Conservation (phyloP, 2,888 invertebrate species). For the Latrodectus hesperus region DNA sequence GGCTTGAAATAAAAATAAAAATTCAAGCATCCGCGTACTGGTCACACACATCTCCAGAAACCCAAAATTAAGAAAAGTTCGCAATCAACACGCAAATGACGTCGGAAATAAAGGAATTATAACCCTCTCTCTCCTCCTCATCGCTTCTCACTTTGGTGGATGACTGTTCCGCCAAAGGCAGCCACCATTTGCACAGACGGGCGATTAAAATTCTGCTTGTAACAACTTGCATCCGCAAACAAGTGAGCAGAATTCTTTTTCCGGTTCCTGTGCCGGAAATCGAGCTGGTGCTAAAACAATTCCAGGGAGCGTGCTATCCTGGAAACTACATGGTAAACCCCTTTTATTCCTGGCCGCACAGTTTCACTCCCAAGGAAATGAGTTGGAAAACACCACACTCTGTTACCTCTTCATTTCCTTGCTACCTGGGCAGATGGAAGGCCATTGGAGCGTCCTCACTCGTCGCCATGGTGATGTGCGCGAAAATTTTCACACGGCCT, state of each 20-base stretch:
- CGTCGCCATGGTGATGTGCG: slow-evolving; percentile 37
- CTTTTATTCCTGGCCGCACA: slow-evolving; percentile 25
- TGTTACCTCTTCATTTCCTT: slow-evolving; percentile 58
- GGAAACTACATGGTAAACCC: not conserved
- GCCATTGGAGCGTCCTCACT: slow-evolving; percentile 8
- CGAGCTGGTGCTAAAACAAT: not conserved
- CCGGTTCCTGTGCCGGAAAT: slow-evolving; percentile 28
- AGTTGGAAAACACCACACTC: slow-evolving; percentile 62
- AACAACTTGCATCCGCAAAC: not conserved
- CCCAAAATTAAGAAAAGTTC: not conserved
- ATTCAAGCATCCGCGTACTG: too few species aligned
- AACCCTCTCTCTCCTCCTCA: not conserved
- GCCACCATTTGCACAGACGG: not conserved
- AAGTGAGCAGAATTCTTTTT: not conserved
- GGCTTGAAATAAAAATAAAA: not conserved
- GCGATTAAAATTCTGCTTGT: slow-evolving; percentile 26
- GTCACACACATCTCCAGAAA: too few species aligned
- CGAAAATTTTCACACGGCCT: slow-evolving; percentile 26
- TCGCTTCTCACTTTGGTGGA: not conserved
- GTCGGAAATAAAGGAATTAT: not conserved
- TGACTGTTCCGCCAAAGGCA: not conserved
- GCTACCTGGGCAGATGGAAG: slow-evolving; percentile 37
- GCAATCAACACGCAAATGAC: not conserved
- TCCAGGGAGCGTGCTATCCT: not conserved
- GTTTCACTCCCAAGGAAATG: slow-evolving; percentile 39